These are phyloP conservation scores for Neoascia interrupta DNA, from an alignment of 2,888 invertebrate genomes.

Conservation along the genomic window DNA sequence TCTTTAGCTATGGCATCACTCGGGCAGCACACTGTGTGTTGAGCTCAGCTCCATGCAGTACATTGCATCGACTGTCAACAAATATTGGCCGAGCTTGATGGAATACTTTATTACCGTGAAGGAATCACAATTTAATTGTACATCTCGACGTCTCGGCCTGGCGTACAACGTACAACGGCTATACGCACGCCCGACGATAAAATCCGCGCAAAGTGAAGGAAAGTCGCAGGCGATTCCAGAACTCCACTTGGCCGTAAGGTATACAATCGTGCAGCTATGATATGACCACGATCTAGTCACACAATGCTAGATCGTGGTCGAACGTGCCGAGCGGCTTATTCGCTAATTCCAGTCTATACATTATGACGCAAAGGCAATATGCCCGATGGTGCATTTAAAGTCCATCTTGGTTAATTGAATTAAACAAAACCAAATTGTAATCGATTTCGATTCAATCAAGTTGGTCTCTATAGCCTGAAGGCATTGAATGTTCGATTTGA, in stretches of 20 bases:
- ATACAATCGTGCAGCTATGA: not conserved
- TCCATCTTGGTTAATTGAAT: conserved; percentile 54
- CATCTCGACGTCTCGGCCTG: conserved; percentile 50
- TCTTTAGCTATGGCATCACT: too few relatives aligned
- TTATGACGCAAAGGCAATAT: not conserved
- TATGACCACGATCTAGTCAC: conserved; percentile 31
- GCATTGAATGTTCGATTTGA: conserved; percentile 7
- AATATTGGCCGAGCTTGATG: conserved; percentile 67
- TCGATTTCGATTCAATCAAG: conserved; percentile 43
- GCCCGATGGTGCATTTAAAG: not conserved
- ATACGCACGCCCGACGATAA: not conserved
- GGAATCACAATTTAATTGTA: conserved; percentile 68
- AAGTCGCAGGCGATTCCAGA: conserved; percentile 13
- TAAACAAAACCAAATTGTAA: conserved; percentile 40
- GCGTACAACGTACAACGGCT: not conserved
- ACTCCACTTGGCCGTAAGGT: not conserved
- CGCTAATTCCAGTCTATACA: conserved; percentile 35
- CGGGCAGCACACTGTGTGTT: conserved; percentile 10
- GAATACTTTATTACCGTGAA: conserved; percentile 67
- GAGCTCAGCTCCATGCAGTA: conserved; percentile 30
- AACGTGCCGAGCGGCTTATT: conserved; percentile 55
- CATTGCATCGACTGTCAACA: conserved; percentile 59
- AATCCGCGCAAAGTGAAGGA: conserved; percentile 1
- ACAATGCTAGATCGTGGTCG: conserved; percentile 10
- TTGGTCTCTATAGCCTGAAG: conserved; percentile 30